Conservation (phyloP, 2,797 vertebrate species). For the Tinamus major region DNA sequence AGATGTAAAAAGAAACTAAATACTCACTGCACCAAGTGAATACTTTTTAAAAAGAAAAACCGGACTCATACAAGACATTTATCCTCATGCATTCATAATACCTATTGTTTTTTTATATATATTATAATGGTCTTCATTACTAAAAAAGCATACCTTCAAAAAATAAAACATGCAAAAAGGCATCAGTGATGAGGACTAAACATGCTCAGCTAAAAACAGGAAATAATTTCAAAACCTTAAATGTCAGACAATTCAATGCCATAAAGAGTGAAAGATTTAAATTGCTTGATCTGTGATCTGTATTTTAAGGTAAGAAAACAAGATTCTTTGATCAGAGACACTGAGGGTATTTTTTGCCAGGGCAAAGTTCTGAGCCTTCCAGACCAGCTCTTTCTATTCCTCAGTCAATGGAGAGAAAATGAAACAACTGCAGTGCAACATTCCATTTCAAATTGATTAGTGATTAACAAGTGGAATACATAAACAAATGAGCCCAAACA, state of each 20-base stretch:
- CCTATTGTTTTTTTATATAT: background rate
- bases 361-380: background rate
- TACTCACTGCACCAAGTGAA: background rate
- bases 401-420: constrained; percentile 27
- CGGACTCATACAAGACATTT: background rate
- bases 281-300: background rate
- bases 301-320: constrained; percentile 41
- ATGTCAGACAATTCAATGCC: background rate
- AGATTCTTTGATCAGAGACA: background rate
- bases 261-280: background rate
- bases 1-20: background rate
- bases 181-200: background rate
- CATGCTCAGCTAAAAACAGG: background rate
- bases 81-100: background rate
- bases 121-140: background rate
- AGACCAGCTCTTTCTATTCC: background rate
- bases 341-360: background rate
- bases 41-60: background rate
- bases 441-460: constrained; percentile 7
- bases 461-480: background rate
- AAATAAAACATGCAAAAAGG: constrained; percentile 12
- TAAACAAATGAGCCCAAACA: background rate
- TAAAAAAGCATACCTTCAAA: background rate
- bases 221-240: constrained; percentile 47
- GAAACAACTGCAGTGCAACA: background rate